Evolutionary conservation across 2,797 vertebrate species (phyloP), one percentile per base, ranked within the genome.

Genomic region (Malacoctenus gilli): DNA sequence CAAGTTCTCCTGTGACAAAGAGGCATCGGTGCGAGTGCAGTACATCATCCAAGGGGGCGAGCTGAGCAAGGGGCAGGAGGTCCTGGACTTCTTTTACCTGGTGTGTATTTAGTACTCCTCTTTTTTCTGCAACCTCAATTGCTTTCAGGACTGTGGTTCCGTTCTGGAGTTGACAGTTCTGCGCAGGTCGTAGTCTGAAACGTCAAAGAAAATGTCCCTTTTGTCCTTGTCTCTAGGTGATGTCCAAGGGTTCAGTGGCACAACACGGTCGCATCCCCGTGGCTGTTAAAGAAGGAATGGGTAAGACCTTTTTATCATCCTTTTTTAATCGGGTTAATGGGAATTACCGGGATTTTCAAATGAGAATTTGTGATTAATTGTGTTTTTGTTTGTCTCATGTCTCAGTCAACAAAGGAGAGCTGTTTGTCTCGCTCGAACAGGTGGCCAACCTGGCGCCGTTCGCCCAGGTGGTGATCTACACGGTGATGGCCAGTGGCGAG

Each of bases 401-500:
- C 18, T 13, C 77, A 95, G 93, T 86, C 79, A 93, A 83, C 73
- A 90, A 40, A 53, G 94, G 94, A 3, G 56, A 82, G 34, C 31
- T 95, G 34, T 43, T 59, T 0, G 0, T 96, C 0, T 10, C 61
- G 0, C 50, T 97, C 32, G 53, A 20, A 1, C 57, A 87, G 36
- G 37, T 88, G 15, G 41, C 72, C 12, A 68, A 89, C 36, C 70
- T 94, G 59, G 82, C 93, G 4, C 95, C 95, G 0, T 3, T 86
- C 1, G 91, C 93, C 4, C 92, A 95, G 38, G 36, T 96, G 48
- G 83, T 95, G 5, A 68, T 95, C 30, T 96, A 93, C 51, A 68
- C 92, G 0, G 40, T 94, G 18, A 82, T 92, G 59, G 83, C 91
- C 10, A 80, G 39, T 4, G 88, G 89, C 6, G 93, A 94, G 63